These are phyloP conservation scores for Knipowitschia caucasica DNA, from an alignment of 2,797 vertebrate genomes.

Conservation along the genomic window DNA sequence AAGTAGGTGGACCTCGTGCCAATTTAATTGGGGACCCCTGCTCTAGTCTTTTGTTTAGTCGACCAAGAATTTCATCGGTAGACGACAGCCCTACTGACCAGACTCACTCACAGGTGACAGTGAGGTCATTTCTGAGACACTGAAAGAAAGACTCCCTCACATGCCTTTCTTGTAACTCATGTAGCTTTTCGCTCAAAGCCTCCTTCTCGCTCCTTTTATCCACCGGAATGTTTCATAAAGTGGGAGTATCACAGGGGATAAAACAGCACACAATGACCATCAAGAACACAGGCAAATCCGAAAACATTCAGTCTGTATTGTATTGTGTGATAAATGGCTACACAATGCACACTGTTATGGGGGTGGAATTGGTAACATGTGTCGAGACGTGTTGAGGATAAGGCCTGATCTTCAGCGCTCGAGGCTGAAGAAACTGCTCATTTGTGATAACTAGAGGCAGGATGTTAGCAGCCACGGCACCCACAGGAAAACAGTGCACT, in stretches of 20 bases:
- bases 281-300: slow-evolving; percentile 14
- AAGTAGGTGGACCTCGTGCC: too few relatives aligned
- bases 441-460: slow-evolving; percentile 67
- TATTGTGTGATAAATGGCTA: slow-evolving; percentile 19
- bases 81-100: too few relatives aligned
- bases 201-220: slow-evolving; percentile 29
- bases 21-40: too few relatives aligned
- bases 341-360: slow-evolving; percentile 9
- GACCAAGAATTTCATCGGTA: too few relatives aligned
- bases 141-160: slow-evolving; percentile 22
- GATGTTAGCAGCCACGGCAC: slow-evolving; percentile 63
- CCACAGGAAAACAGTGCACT: slow-evolving; percentile 74
- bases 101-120: slow-evolving; percentile 26
- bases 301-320: slow-evolving; percentile 10
- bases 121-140: slow-evolving; percentile 27
- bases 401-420: slow-evolving; percentile 50
- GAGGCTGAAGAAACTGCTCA: slow-evolving; percentile 59
- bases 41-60: too few relatives aligned
- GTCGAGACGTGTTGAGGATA: slow-evolving; percentile 29
- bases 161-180: slow-evolving; percentile 23
- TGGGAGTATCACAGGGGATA: slow-evolving; percentile 30
- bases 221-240: slow-evolving; percentile 42
- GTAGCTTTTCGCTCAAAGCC: slow-evolving; percentile 33
- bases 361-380: slow-evolving; percentile 5
- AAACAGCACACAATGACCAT: slow-evolving; percentile 9